Evolutionary conservation across 2,888 invertebrate genomes (phyloP).

Genomic region (Ophion slaviceki): DNA sequence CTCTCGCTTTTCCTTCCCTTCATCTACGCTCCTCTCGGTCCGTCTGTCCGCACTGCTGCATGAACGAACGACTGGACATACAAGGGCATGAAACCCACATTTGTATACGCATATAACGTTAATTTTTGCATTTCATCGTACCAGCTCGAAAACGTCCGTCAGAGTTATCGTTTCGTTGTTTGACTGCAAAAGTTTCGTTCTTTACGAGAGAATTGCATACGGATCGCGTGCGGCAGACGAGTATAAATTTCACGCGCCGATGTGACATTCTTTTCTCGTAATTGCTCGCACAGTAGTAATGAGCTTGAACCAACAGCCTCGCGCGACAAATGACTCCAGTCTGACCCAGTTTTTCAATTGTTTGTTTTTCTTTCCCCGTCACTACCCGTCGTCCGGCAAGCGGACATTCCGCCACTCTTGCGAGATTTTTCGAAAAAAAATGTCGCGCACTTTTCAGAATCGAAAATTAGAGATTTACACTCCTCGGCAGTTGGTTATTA

Average conservation of each 20-base stretch:
- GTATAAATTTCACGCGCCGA: not conserved
- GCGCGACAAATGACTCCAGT: not conserved
- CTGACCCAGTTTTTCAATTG: slow-evolving; percentile 22
- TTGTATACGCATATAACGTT: slow-evolving; percentile 9
- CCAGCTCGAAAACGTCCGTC: slow-evolving; percentile 67
- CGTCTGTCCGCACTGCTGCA: slow-evolving; percentile 70
- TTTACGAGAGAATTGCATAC: not conserved
- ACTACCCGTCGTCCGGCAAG: too few species aligned
- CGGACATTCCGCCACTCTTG: too few species aligned
- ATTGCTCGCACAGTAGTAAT: slow-evolving; percentile 19
- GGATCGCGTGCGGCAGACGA: not conserved
- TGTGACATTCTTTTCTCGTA: slow-evolving; percentile 21
- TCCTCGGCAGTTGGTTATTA: too few species aligned
- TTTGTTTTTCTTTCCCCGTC: not conserved
- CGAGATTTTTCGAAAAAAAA: too few species aligned
- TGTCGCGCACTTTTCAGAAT: too few species aligned
- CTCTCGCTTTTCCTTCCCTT: slow-evolving; percentile 41
- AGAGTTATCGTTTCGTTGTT: slow-evolving; percentile 24
- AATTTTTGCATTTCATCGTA: not conserved
- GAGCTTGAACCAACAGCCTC: slow-evolving; percentile 30
- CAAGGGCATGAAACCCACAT: slow-evolving; percentile 18
- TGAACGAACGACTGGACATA: slow-evolving; percentile 76
- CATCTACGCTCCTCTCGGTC: slow-evolving; percentile 60
- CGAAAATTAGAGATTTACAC: too few species aligned
- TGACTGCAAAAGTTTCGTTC: slow-evolving; percentile 16